Evolutionary conservation across 2,113 vertebrate genomes (phyloP).

Genomic region (Mohoua ochrocephala): DNA sequence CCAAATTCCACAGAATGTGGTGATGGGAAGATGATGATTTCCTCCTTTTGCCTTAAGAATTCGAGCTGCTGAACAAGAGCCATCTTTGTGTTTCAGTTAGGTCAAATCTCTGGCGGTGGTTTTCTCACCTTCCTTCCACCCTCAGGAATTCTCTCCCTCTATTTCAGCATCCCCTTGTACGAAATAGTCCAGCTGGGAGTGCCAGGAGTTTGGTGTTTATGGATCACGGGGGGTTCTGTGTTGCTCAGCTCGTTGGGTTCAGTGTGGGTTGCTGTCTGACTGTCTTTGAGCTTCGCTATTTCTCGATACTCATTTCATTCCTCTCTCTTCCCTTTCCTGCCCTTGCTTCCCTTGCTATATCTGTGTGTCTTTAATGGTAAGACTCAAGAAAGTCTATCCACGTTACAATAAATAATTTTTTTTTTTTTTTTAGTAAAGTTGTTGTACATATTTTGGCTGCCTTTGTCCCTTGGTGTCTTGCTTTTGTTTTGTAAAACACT

Average conservation of each 20-base stretch:
- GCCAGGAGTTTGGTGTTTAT: neutral
- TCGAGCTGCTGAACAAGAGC: neutral
- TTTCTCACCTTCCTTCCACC: neutral
- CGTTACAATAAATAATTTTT: slow-evolving; percentile 82
- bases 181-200: neutral
- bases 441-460: slow-evolving; percentile 84
- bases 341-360: slow-evolving; percentile 86
- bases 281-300: slow-evolving; percentile 76
- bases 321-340: slow-evolving; percentile 84
- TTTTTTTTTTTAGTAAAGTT: slow-evolving; percentile 72
- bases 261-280: slow-evolving; percentile 76
- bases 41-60: neutral
- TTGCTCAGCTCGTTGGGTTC: slow-evolving; percentile 18
- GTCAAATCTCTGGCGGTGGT: neutral
- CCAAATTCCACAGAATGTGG: neutral
- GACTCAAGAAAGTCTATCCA: slow-evolving; percentile 90
- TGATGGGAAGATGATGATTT: neutral
- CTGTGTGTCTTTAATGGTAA: slow-evolving; percentile 90
- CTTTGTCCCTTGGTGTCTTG: slow-evolving; percentile 82
- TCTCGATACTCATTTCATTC: slow-evolving; percentile 77
- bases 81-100: neutral
- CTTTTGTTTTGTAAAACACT: slow-evolving; percentile 77
- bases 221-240: neutral
- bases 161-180: neutral
- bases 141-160: neutral